A percentile compares a stretch with the other conserved stretches of the same genome.
Evolutionary conservation across 2,113 vertebrate genomes (phyloP).

Genomic region (Zapornia atra): DNA sequence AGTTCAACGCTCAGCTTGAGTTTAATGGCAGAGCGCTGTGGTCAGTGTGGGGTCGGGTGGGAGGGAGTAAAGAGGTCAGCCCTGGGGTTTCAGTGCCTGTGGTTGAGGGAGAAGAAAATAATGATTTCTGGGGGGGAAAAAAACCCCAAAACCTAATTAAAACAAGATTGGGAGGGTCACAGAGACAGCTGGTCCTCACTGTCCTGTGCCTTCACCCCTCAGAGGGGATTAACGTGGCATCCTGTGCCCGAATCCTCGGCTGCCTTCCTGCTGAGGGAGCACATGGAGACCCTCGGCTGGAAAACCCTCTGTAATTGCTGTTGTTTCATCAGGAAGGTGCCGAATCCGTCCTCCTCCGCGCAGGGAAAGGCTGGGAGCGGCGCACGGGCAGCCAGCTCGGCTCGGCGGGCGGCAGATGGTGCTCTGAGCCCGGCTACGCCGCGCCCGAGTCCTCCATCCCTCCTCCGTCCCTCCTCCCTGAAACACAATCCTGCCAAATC

Average conservation of each 20-base stretch:
- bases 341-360: accelerated
- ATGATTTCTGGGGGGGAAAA: neutral
- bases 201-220: neutral
- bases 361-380: neutral
- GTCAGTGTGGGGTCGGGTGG: neutral
- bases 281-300: neutral
- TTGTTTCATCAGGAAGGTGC: neutral
- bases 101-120: neutral
- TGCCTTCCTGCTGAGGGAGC: neutral
- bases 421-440: conserved; percentile 18
- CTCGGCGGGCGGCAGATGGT: conserved; percentile 39
- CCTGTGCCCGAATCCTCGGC: neutral
- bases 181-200: neutral
- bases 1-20: neutral
- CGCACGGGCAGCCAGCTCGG: neutral
- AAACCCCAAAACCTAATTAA: neutral
- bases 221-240: neutral
- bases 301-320: neutral
- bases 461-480: neutral
- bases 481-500: neutral
- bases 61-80: neutral
- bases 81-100: neutral
- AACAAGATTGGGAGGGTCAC: neutral
- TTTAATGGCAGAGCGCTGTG: neutral
- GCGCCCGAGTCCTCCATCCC: neutral